Evolutionary conservation across 2,888 invertebrate genomes (phyloP), one percentile per base, ranked within the genome.

Genomic region (Chaetoderma sp.): DNA sequence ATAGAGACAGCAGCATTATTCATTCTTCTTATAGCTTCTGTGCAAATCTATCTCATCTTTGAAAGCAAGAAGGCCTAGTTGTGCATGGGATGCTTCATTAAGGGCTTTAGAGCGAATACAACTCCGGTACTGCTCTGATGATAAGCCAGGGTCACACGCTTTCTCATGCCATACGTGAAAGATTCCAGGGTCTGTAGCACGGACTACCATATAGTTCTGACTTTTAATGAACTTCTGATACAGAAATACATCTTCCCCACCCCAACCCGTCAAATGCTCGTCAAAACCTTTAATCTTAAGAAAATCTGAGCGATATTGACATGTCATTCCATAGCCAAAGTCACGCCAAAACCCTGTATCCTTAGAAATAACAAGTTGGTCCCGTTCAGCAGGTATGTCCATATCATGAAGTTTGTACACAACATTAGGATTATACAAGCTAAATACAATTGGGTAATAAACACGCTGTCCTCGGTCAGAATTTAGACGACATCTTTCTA

Each of bases 131-230:
- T 93, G 92, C 81, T 92, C 92, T 4, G 90, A 88, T 5, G 90
- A 89, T 13, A 92, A 86, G 54, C 76, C 78, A 0, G 79, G 78
- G 63, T 87, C 83, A 78, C 89, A 88, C 72, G 90, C 90, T 89
- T 93, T 93, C 32, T 91, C 91, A 86, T 93, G 93, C 92, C 93
- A 93, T 78, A 92, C 90, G 84, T 93, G 93, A 80, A 93, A 93
- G 74, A 93, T 91, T 10, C 92, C 92, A 0, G 93, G 93, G 88
- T 93, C 93, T 0, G 93, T 92, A 39, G 92, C 91, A 62, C 93
- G 88, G 60, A 93, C 89, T 45, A 93, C 92, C 86, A 92, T 91
- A 82, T 92, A 90, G 75, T 90, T 90, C n/a, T n/a, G n/a, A 74
- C 92, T 92, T 65, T 91, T 89, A 59, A 93, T 91, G 86, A 92